Percentiles rank a stretch among this genome's conserved stretches.
These are phyloP conservation scores for Myanophis thanlyinensis DNA, from an alignment of 2,113 vertebrate genomes.

Conservation along the genomic window DNA sequence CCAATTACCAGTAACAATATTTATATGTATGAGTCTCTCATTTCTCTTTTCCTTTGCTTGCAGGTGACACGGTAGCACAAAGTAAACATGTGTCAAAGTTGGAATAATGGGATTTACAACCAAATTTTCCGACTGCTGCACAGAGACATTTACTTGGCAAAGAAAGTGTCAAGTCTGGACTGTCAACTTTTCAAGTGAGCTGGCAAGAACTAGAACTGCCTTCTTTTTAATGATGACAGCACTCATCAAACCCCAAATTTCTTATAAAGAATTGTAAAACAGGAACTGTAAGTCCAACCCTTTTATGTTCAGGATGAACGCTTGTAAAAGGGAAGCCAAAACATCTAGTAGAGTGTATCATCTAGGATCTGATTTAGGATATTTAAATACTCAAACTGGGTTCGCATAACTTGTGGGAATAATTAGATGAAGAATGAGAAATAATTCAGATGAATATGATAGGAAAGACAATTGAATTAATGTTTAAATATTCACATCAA, in stretches of 20 bases:
- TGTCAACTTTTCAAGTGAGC: neutral
- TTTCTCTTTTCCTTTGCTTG: slow-evolving; percentile 50
- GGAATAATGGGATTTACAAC: slow-evolving; percentile 1
- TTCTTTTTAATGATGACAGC: slow-evolving; percentile 10
- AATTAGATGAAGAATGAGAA: neutral
- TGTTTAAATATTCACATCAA: slow-evolving; percentile 37
- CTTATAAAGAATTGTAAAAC: neutral
- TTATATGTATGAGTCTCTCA: neutral
- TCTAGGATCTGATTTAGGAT: slow-evolving; percentile 21
- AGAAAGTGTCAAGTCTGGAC: slow-evolving; percentile 27
- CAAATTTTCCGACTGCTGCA: slow-evolving; percentile 22
- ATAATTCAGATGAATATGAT: slow-evolving; percentile 26
- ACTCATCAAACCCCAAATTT: slow-evolving; percentile 34
- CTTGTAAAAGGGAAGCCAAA: neutral
- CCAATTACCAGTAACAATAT: neutral
- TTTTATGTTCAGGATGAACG: slow-evolving; percentile 19
- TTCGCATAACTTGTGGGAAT: slow-evolving; percentile 42
- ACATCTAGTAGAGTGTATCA: neutral
- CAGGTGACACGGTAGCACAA: slow-evolving; percentile 95
- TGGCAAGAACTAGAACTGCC: slow-evolving; percentile 11
- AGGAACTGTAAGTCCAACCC: slow-evolving; percentile 10
- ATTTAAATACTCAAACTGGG: slow-evolving; percentile 38
- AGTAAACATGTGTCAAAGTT: slow-evolving; percentile 19
- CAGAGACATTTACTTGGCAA: slow-evolving; percentile 30
- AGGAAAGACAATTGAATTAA: slow-evolving; percentile 9